phyloP scores from a whole-genome alignment of 2,113 vertebrate genomes.

The Bufo bufo region DNA sequence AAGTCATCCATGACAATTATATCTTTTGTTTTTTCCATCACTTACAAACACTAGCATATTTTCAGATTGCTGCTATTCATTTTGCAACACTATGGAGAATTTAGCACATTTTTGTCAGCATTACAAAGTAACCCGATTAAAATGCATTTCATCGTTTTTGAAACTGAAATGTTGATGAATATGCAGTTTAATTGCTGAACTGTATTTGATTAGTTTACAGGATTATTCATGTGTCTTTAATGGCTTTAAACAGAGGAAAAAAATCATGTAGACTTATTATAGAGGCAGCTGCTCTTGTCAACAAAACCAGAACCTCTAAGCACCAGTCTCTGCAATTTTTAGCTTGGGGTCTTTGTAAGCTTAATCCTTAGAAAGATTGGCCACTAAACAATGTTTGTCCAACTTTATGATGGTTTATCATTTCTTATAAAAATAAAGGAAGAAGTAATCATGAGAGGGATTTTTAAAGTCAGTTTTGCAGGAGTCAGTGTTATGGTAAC shows the following conservation, averaged over 20 bases:
- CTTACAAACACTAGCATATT: background rate
- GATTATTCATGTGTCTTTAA: constrained; percentile 53
- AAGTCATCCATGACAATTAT: background rate
- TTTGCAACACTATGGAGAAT: background rate
- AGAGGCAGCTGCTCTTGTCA: constrained; percentile 35
- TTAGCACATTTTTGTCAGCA: constrained; percentile 19
- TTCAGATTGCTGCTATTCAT: background rate
- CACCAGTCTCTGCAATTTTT: background rate
- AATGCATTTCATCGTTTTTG: constrained; percentile 15
- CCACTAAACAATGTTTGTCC: too few relatives aligned
- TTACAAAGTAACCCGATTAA: constrained; percentile 17
- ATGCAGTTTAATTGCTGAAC: constrained; percentile 48
- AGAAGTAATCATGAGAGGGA: too few relatives aligned
- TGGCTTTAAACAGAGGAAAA: constrained; percentile 40
- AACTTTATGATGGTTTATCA: too few relatives aligned
- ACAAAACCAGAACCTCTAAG: constrained; percentile 13
- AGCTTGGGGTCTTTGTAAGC: background rate
- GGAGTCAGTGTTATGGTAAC: too few relatives aligned
- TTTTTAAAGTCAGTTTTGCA: too few relatives aligned
- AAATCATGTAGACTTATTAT: constrained; percentile 35
- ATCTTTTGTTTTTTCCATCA: background rate
- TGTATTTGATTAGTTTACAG: constrained; percentile 50
- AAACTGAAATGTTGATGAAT: constrained; percentile 23
- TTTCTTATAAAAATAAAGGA: too few relatives aligned
- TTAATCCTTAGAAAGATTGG: too few relatives aligned